Evolutionary conservation across 2,113 vertebrate species (phyloP).

Genomic region (Pluvialis apricaria): DNA sequence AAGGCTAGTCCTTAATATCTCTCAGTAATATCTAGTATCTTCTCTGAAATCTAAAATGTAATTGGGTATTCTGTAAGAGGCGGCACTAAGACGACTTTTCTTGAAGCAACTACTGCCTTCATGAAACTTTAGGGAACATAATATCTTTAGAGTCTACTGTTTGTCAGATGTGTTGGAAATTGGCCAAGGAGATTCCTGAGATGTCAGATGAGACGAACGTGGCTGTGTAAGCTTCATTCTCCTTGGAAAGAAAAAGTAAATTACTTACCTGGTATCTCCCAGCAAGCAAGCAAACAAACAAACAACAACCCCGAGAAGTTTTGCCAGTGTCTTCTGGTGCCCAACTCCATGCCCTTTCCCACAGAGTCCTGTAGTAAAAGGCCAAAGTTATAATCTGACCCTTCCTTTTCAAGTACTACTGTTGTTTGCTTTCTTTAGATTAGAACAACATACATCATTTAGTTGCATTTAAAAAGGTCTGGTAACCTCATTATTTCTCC

Average conservation of each 20-base stretch:
- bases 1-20: background rate
- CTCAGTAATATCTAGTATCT: background rate
- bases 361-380: background rate
- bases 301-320: background rate
- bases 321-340: background rate
- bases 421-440: background rate
- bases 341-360: background rate
- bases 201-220: background rate
- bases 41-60: background rate
- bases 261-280: background rate
- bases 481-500: background rate
- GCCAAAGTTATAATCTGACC: background rate
- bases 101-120: background rate
- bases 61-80: background rate
- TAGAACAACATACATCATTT: background rate
- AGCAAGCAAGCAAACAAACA: background rate
- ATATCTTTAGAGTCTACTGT: background rate
- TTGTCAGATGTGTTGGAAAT: background rate
- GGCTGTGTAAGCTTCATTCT: background rate
- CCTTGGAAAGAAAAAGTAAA: background rate
- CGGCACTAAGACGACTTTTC: background rate
- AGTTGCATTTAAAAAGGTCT: background rate
- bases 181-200: background rate
- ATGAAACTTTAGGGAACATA: background rate
- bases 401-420: background rate